Evolutionary conservation across 2,888 invertebrate genomes (phyloP).

Genomic region (Bellardia bayeri): DNA sequence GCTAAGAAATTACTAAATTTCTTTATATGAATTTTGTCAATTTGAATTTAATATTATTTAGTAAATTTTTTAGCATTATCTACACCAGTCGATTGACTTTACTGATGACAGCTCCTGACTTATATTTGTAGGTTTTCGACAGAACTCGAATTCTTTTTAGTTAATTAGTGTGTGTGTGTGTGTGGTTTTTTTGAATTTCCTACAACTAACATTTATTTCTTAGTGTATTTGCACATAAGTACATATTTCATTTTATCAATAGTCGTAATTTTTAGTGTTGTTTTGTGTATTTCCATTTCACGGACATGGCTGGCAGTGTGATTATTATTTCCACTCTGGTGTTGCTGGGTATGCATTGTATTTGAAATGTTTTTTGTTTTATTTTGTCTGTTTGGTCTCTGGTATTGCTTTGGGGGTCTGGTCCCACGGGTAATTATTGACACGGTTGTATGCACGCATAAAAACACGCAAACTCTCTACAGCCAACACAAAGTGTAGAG

Average conservation of each 20-base stretch:
- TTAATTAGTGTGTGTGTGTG: too few species aligned
- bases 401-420: constrained; percentile 69
- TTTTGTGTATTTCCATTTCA: constrained; percentile 28
- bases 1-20: too few species aligned
- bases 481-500: constrained; percentile 28
- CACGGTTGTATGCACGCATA: constrained; percentile 80
- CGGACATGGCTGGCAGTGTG: constrained; percentile 52
- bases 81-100: too few species aligned
- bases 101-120: too few species aligned
- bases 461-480: constrained; percentile 77
- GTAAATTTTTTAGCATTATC: too few species aligned
- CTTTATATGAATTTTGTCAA: too few species aligned
- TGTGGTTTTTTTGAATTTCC: too few species aligned
- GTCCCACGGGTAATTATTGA: constrained; percentile 82
- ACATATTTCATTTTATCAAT: constrained; percentile 14
- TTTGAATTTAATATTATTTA: too few species aligned
- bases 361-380: constrained; percentile 22
- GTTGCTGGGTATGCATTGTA: constrained; percentile 15
- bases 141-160: too few species aligned
- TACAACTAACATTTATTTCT: constrained; percentile 12
- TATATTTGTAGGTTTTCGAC: too few species aligned
- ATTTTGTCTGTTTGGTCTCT: constrained; percentile 31
- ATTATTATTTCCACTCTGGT: constrained; percentile 24
- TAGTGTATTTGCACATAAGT: constrained; percentile 5
- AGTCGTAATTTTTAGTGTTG: neutral